These are phyloP conservation scores for Eumaeus atala DNA, from an alignment of 1,140 invertebrate genomes.

Conservation along the genomic window DNA sequence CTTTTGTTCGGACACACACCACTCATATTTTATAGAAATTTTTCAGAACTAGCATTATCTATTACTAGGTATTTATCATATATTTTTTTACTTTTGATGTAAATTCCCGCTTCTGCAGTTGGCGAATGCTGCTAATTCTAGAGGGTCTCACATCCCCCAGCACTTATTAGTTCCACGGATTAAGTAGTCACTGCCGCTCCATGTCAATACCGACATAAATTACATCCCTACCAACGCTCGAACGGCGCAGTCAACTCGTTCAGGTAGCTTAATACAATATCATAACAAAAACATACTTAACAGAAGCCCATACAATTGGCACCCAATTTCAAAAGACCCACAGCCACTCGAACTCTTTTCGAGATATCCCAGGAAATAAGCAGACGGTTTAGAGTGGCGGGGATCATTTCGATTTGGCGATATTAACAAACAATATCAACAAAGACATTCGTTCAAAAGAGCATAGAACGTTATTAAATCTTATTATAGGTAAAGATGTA, in stretches of 20 bases:
- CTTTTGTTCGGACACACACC: no score
- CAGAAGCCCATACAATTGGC: background rate
- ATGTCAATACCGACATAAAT: no score
- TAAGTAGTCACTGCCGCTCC: no score
- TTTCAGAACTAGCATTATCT: no score
- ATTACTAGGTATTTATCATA: no score
- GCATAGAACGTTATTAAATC: constrained; percentile 69
- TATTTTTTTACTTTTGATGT: no score
- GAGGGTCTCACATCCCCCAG: no score
- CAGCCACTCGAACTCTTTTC: constrained; percentile 10
- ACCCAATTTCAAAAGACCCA: constrained; percentile 12
- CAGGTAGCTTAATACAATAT: background rate
- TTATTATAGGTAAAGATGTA: constrained; percentile 40
- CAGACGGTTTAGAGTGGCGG: background rate
- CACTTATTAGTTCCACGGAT: no score
- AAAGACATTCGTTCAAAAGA: constrained; percentile 54
- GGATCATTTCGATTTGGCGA: constrained; percentile 32
- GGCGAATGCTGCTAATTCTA: no score
- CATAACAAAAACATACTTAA: constrained; percentile 18
- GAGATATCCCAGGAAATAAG: no score
- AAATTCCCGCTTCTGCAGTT: no score
- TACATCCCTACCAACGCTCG: constrained; percentile 61
- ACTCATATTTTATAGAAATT: no score
- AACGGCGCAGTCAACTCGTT: constrained; percentile 47
- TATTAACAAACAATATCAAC: constrained; percentile 38